A percentile compares a stretch with the other conserved stretches of the same genome.
Evolutionary conservation across 2,113 vertebrate genomes (phyloP).

Genomic region (Larimichthys polyactis): DNA sequence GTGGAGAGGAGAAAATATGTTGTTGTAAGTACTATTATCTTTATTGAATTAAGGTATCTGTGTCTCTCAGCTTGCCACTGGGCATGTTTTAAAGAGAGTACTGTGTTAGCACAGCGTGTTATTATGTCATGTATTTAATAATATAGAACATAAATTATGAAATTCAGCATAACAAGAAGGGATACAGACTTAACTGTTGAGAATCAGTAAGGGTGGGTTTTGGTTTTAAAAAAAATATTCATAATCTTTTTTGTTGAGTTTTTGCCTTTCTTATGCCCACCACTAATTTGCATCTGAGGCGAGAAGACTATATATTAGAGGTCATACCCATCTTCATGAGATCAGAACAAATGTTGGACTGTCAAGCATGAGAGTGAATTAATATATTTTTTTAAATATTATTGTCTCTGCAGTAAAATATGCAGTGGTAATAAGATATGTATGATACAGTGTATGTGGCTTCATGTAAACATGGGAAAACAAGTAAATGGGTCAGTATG

Average conservation of each 20-base stretch:
- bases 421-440: not conserved
- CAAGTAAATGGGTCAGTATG: not conserved
- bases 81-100: constrained; percentile 6
- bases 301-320: not conserved
- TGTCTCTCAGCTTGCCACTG: constrained; percentile 24
- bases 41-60: constrained; percentile 36
- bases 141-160: not conserved
- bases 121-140: not conserved
- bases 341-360: not conserved
- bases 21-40: constrained; percentile 31
- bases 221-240: not conserved
- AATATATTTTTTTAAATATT: not conserved
- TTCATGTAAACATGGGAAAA: not conserved
- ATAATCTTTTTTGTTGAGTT: not conserved
- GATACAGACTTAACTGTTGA: not conserved
- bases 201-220: not conserved
- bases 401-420: not conserved
- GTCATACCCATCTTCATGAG: not conserved
- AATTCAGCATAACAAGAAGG: not conserved
- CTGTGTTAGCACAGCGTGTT: not conserved
- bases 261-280: not conserved
- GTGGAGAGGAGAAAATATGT: constrained; percentile 28
- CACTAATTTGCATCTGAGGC: not conserved
- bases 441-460: not conserved
- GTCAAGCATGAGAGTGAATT: not conserved